Evolutionary conservation across 2,888 invertebrate genomes (phyloP), one percentile per base, ranked within the genome.

Genomic region (Stratiomys singularior): DNA sequence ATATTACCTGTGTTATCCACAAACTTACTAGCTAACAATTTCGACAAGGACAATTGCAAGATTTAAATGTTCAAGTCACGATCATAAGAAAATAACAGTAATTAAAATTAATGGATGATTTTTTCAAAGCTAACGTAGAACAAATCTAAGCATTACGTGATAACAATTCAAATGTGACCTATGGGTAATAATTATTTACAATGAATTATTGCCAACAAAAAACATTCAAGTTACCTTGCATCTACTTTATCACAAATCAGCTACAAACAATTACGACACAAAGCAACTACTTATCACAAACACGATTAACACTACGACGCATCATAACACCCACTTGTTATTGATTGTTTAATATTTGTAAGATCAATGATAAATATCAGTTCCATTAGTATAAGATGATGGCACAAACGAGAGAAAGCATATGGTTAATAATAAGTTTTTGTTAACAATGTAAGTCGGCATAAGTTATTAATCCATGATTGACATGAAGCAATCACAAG

Each of bases 271-370:
- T 2, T 3, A 44, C 18, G 58, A 60, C 30, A 23, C 15, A 58
- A 74, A 74, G 44, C 74, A 21, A 37, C 72, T 27, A 56, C 60
- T n/a, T 60, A 72, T 28, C 1, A 3, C 25, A 60, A 30, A 15
- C 23, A 58, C 27, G 21, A 37, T 58, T 30, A 76, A 5, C n/a
- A 56, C 21, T 72, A 72, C n/a, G 74, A 74, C 74, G 74, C 74
- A 74, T 74, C 74, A 23, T 74, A 74, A 74, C 74, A 74, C 74
- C 74, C 74, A 74, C 74, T 74, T 74, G 74, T 74, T 74, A 58
- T 52, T 58, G 13, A 64, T 46, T 44, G 27, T 76, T 77, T 60
- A 67, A 30, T 67, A 60, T 60, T 52, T 25, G 5, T 21, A 9
- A 52, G 52, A 52, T 9, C 18, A 18, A 13, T 52, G 52, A n/a